phyloP scores from a whole-genome alignment of 2,113 vertebrate species.

The Gallinago paraguaiae region DNA sequence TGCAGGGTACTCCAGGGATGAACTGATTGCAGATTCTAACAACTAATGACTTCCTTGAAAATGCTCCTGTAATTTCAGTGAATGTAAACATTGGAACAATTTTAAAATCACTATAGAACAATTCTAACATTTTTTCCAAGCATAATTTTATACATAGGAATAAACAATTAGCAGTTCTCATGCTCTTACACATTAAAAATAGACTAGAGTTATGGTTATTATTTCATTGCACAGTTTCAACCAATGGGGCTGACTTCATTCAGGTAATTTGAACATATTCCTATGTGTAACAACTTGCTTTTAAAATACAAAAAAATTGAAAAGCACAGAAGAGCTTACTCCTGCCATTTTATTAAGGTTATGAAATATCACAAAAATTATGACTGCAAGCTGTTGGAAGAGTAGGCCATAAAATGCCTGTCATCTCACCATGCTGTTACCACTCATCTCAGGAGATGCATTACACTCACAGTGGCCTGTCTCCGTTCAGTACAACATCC shows the following conservation, averaged over 20 bases:
- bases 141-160: not conserved
- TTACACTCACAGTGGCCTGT: not conserved
- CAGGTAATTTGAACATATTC: not conserved
- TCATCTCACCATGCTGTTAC: not conserved
- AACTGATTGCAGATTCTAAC: not conserved
- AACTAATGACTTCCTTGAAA: not conserved
- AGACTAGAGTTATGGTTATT: not conserved
- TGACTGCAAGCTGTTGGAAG: not conserved
- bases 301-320: not conserved
- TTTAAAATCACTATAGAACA: not conserved
- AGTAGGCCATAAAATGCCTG: not conserved
- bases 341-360: not conserved
- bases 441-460: not conserved
- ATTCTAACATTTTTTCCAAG: not conserved
- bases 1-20: not conserved
- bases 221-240: not conserved
- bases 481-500: not conserved
- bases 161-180: not conserved
- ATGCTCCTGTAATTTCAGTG: not conserved
- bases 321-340: not conserved
- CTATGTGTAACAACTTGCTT: not conserved
- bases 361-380: conserved; percentile 3
- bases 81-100: not conserved
- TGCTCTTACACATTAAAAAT: not conserved
- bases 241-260: not conserved